A percentile compares a stretch with the other conserved stretches of the same genome.
These are phyloP conservation scores for Calameuta filiformis DNA, from an alignment of 2,888 invertebrate genomes.

Conservation along the genomic window DNA sequence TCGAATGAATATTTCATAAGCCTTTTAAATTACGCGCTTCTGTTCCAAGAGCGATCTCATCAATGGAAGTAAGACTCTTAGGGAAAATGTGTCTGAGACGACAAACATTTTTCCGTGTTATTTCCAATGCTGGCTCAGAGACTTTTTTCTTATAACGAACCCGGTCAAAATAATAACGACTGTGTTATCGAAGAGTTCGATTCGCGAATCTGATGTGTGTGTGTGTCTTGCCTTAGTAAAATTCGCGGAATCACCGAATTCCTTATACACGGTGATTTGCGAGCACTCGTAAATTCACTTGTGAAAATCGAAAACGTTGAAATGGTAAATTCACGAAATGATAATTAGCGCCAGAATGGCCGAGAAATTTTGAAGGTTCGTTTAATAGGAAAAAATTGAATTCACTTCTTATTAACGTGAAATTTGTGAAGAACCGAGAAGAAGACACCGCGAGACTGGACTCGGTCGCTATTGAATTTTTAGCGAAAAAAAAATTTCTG, in stretches of 20 bases:
- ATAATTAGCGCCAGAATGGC: too few species aligned
- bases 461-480: not conserved
- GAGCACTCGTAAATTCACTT: not conserved
- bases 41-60: not conserved
- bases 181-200: not conserved
- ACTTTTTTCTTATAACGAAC: not conserved
- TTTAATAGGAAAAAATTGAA: not conserved
- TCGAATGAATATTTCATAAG: not conserved
- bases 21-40: not conserved
- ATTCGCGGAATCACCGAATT: not conserved
- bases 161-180: not conserved
- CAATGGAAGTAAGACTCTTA: not conserved
- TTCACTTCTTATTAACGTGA: conserved; percentile 15
- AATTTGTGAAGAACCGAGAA: not conserved
- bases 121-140: too few species aligned
- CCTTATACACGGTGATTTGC: not conserved
- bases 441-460: too few species aligned
- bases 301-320: not conserved
- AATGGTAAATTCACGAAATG: too few species aligned
- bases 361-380: too few species aligned
- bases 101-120: too few species aligned
- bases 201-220: not conserved
- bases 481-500: not conserved
- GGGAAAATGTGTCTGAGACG: too few species aligned
- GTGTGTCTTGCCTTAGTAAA: too few species aligned